Percentiles rank a stretch among this genome's conserved stretches.
These are phyloP conservation scores for Argyra leucocephala DNA, from an alignment of 2,888 invertebrate genomes.

Conservation along the genomic window DNA sequence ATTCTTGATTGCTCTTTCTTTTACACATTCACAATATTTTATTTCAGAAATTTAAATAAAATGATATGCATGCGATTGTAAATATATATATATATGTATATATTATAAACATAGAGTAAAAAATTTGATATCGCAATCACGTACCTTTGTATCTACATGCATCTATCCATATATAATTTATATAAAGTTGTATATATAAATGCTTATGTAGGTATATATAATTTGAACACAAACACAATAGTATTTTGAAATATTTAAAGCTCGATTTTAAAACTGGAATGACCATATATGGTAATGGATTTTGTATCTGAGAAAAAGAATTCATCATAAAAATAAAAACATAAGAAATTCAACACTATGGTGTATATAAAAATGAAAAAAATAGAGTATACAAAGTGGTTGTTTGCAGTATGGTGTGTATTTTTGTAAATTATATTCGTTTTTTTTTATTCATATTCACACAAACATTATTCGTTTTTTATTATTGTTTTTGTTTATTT, in stretches of 20 bases:
- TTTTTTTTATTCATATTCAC: too few species aligned
- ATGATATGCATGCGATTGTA: background rate
- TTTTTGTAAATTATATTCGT: too few species aligned
- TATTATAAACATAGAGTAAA: too few species aligned
- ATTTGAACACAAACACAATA: background rate
- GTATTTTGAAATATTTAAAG: background rate
- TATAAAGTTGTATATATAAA: too few species aligned
- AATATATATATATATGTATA: background rate
- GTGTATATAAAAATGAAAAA: background rate
- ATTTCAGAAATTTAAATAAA: background rate
- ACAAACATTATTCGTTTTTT: too few species aligned
- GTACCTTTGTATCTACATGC: too few species aligned
- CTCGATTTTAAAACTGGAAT: constrained; percentile 7
- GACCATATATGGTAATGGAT: constrained; percentile 10
- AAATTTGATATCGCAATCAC: too few species aligned
- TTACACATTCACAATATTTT: background rate
- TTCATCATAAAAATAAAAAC: constrained; percentile 1
- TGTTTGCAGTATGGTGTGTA: background rate
- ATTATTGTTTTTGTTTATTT: too few species aligned
- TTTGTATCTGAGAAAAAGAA: constrained; percentile 6
- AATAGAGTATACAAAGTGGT: background rate
- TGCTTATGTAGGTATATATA: background rate
- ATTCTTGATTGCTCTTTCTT: background rate
- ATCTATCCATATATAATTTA: too few species aligned
- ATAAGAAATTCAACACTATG: background rate